Evolutionary conservation across 1,140 invertebrate genomes (phyloP), one percentile per base, ranked within the genome.

Genomic region (Cyclina sinensis): DNA sequence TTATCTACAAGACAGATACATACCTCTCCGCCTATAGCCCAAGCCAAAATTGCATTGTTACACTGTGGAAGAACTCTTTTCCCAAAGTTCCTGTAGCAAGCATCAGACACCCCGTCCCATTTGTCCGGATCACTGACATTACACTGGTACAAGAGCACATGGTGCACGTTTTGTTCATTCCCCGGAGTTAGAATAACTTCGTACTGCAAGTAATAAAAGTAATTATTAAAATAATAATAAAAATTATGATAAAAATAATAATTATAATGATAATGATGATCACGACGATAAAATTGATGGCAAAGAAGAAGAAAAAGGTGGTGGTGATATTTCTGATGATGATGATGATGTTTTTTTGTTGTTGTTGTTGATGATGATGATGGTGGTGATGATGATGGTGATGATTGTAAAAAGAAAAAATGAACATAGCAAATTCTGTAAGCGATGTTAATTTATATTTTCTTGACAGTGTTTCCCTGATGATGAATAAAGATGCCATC

Each of bases 1-100:
- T n/a, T n/a, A n/a, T n/a, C n/a, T n/a, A n/a, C n/a, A n/a, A n/a
- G n/a, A n/a, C n/a, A n/a, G n/a, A 7, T 57, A 21, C 21, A 27
- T 59, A 88, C 89, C 73, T 70, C 39, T 59, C 85, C 89, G 9
- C 89, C 89, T 51, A 90, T 74, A 30, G 85, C 86, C 85, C 86
- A 90, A 1, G 80, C 89, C 0, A 88, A 46, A 37, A 68, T 24
- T 9, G 32, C 16, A 7, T 46, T 35, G n/a, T 32, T 4, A 59
- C 85, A 86, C 4, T 82, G 46, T 37, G 35, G 73, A 0, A 62
- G 35, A 0, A 21, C 14, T 48, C 54, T 27, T 5, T 12, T 32
- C 27, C n/a, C 27, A 35, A 78, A 86, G 59, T 12, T 32, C 32
- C n/a, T 32, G 46, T 84, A 86, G 59, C 89, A 90, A 0, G 43